Base-by-base conservation (phyloP, 2,113 vertebrate species). In the Cacatua alba region DNA sequence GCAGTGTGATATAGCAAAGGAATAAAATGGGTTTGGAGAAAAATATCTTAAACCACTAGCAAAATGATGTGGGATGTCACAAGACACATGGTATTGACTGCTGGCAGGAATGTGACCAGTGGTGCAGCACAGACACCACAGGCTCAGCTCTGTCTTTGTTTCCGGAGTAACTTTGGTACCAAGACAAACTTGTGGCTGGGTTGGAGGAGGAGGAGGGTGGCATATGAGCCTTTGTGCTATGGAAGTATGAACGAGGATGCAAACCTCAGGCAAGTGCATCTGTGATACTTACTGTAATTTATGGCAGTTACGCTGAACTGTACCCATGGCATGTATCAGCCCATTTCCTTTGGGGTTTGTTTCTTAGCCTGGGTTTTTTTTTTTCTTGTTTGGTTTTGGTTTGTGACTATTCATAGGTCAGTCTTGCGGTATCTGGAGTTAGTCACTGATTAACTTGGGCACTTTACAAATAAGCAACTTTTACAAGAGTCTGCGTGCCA, bases 71-170 rank as follows among this genome's bases (percentile, higher is more conserved):
- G 62, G 74, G 29, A 24, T 3, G 35, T 49, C 7, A 7, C 13
- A 14, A n/a, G 51, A 23, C 4, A 0, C 0, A 0, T 12, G 64
- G 29, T 28, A 26, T 25, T 37, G 64, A 17, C 68, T 37, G 18
- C 46, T 13, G 1, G 29, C 39, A 28, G 59, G 59, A 77, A 7
- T 0, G 0, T 10, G n/a, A 18, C 63, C 2, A 3, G 9, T 1
- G 2, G 44, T 35, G 55, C 53, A 75, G 74, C 51, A 23, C 21
- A 18, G 75, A 53, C 52, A 23, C 35, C 57, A 18, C 57, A 43
- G 67, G 13, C 62, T 76, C 16, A 69, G 49, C 35, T 48, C 25
- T 23, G 0, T n/a, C 23, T 69, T 33, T 39, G 2, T 33, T 1
- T 59, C 21, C 4, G 9, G 57, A 59, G 23, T 59, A 24, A 59